Conservation (phyloP, 1,140 invertebrate species). For the Philaenus spumarius region DNA sequence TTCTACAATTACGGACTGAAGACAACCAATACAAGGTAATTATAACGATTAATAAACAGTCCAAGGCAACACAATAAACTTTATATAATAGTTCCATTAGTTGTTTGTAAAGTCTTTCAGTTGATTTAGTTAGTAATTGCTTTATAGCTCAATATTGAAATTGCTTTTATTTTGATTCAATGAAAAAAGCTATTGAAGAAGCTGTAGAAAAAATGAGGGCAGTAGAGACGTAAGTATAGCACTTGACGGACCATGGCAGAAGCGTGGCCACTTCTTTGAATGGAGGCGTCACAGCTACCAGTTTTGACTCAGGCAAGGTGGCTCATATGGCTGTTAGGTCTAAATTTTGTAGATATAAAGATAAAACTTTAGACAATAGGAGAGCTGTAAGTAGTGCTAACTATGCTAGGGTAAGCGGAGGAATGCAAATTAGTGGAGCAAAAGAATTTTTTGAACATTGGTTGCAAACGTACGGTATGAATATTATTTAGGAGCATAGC, state of each 20-base stretch:
- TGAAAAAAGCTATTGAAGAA: background rate
- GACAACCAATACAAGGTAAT: too few species aligned
- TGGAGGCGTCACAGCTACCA: constrained; percentile 16
- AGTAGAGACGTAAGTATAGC: constrained; percentile 7
- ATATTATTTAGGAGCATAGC: constrained; percentile 23
- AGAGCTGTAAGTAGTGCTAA: constrained; percentile 19
- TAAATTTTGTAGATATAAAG: constrained; percentile 16
- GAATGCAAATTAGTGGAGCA: constrained; percentile 25
- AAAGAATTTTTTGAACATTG: constrained; percentile 24
- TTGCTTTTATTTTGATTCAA: too few species aligned
- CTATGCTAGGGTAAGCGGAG: constrained; percentile 22
- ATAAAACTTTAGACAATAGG: background rate
- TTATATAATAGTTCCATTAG: too few species aligned
- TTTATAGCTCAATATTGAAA: too few species aligned
- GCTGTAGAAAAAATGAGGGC: background rate
- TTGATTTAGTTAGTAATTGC: too few species aligned
- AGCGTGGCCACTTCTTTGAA: constrained; percentile 15
- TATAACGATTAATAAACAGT: too few species aligned
- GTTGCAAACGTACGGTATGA: constrained; percentile 13
- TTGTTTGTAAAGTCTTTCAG: too few species aligned
- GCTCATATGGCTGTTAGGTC: constrained; percentile 15
- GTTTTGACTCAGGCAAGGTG: constrained; percentile 14
- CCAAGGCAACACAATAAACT: too few species aligned
- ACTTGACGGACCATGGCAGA: constrained; percentile 22
- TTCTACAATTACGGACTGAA: too few species aligned